These are phyloP conservation scores for Calliphora vicina DNA, from an alignment of 1,140 invertebrate species.

Conservation along the genomic window DNA sequence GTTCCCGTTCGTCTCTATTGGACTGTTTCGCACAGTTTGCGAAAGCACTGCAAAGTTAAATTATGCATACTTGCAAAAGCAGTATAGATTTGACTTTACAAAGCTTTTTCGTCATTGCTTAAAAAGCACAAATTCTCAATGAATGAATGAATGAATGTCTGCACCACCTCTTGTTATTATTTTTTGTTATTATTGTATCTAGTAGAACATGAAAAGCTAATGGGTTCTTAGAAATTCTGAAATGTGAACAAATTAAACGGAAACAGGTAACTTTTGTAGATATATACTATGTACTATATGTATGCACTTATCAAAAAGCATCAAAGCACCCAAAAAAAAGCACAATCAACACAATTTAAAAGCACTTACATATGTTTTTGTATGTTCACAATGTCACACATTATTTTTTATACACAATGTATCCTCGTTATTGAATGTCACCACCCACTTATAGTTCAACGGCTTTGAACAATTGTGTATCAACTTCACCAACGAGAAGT, in stretches of 20 bases:
- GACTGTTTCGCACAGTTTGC: not conserved
- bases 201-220: not conserved
- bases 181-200: not conserved
- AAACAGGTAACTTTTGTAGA: not conserved
- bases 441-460: constrained; percentile 78
- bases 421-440: too few relatives aligned
- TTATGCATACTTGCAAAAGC: not conserved
- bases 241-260: not conserved
- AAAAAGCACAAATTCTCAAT: not conserved
- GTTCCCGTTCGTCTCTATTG: too few relatives aligned
- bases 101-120: not conserved
- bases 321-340: not conserved
- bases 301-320: not conserved
- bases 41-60: not conserved
- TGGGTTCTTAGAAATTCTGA: not conserved
- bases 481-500: constrained; percentile 98
- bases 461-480: constrained; percentile 99
- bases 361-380: not conserved
- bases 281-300: not conserved
- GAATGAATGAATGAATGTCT: not conserved
- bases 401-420: too few relatives aligned
- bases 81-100: not conserved
- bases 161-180: not conserved
- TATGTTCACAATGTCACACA: not conserved
- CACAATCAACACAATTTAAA: not conserved